A percentile compares a stretch with the other conserved stretches of the same genome.
Conservation (phyloP, 2,888 invertebrate species). For the Macrophya alboannulata region DNA sequence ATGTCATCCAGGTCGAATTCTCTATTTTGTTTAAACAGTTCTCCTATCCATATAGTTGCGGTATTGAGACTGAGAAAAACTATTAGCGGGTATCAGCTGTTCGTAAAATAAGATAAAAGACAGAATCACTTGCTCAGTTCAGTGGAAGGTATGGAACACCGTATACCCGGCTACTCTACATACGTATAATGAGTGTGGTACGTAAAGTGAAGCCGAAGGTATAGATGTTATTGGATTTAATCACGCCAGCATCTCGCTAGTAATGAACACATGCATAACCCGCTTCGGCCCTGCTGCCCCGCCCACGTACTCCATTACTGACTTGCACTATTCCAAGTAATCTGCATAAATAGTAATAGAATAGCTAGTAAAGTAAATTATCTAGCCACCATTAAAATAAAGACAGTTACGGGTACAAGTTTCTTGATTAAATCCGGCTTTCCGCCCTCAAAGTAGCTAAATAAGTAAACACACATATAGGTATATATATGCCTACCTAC, state of each 20-base stretch:
- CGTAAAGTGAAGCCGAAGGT: constrained; percentile 32
- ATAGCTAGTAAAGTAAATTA: constrained; percentile 55
- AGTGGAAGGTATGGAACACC: not conserved
- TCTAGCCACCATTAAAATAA: constrained; percentile 36
- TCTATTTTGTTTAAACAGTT: not conserved
- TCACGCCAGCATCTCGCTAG: constrained; percentile 53
- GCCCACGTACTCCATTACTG: constrained; percentile 52
- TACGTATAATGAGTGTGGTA: not conserved
- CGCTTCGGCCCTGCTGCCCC: constrained; percentile 64
- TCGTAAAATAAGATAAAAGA: not conserved
- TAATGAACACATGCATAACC: constrained; percentile 69
- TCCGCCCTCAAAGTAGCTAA: constrained; percentile 15
- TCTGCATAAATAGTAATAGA: constrained; percentile 69
- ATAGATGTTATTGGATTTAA: constrained; percentile 55
- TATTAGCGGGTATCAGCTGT: not conserved
- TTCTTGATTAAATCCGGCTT: constrained; percentile 43
- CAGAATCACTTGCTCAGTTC: not conserved
- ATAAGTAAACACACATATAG: constrained; percentile 24
- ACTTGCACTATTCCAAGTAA: constrained; percentile 59
- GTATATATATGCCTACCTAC: not conserved
- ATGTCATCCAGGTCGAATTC: constrained; percentile 7
- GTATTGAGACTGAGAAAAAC: not conserved
- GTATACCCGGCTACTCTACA: constrained; percentile 7
- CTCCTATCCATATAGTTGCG: not conserved
- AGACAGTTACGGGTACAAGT: constrained; percentile 25